These are phyloP conservation scores for Melanerpes aurifrons DNA, from an alignment of 2,113 vertebrate genomes.

Conservation along the genomic window DNA sequence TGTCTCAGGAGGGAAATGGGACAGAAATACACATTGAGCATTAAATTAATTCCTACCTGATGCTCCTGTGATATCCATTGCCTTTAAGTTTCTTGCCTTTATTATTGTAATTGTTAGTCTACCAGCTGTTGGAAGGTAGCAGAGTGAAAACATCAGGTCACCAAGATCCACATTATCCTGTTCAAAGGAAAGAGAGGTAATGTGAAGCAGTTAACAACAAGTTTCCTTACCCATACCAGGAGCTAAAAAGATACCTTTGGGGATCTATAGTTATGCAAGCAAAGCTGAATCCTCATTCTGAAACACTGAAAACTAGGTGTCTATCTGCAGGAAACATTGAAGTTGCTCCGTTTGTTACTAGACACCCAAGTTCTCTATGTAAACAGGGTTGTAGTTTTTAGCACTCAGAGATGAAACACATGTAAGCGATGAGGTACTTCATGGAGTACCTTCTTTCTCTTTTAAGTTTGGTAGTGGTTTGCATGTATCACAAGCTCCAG, in stretches of 20 bases:
- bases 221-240: not conserved
- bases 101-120: conserved; percentile 97
- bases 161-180: conserved; percentile 98
- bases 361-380: not conserved
- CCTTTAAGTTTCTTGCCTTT: conserved; percentile 97
- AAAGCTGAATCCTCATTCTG: not conserved
- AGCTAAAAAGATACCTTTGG: not conserved
- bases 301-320: not conserved
- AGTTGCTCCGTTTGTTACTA: not conserved
- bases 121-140: conserved; percentile 96
- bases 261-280: not conserved
- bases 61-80: conserved; percentile 99
- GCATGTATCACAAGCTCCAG: no score
- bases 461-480: not conserved
- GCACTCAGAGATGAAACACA: not conserved
- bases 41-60: conserved; percentile 83
- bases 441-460: not conserved
- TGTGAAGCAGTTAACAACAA: not conserved
- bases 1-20: not conserved
- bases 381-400: not conserved
- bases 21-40: not conserved
- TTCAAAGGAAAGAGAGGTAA: conserved; percentile 40
- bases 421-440: not conserved
- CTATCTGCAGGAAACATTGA: not conserved
- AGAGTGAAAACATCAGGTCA: conserved; percentile 98